Base-by-base conservation (phyloP, 37 sponge, comb jelly and placozoan genomes). In the Spongilla lacustris region DNA sequence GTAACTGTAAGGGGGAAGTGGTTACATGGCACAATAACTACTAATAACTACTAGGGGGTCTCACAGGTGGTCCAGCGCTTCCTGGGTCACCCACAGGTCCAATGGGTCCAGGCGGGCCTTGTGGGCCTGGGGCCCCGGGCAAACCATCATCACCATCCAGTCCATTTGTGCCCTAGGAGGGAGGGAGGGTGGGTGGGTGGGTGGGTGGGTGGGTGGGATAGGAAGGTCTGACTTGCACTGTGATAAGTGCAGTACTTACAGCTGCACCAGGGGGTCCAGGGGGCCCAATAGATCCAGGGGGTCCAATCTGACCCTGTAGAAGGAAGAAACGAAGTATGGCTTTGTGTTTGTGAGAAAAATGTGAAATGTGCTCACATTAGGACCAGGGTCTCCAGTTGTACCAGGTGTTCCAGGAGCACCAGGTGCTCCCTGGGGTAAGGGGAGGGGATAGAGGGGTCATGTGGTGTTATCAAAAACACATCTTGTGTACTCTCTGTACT, bases 11-110 rank as follows among this genome's bases (percentile, higher is more conserved):
- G n/a, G n/a, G n/a, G n/a, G n/a, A n/a, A n/a, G n/a, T n/a, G n/a
- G n/a, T n/a, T n/a, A n/a, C n/a, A n/a, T n/a, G n/a, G n/a, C n/a
- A n/a, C n/a, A n/a, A n/a, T n/a, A n/a, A n/a, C n/a, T n/a, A n/a
- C n/a, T n/a, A n/a, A n/a, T n/a, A n/a, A n/a, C n/a, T n/a, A n/a
- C n/a, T n/a, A n/a, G n/a, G n/a, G n/a, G n/a, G n/a, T n/a, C 83
- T 74, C 69, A 90, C 91, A 75, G 67, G 68, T 8, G 86, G 82
- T 26, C 88, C 88, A 2, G 88, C 76, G 49, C 81, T 77, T 85
- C 94, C 94, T 29, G 85, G 87, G 28, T 84, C 71, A 14, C 94
- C 94, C 70, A 74, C 31, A 48, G 93, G 90, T 49, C 93, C 93
- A 73, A 73, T 72, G 26, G 81, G 76, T 8, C 92, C 92, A 31